A percentile compares a stretch with the other conserved stretches of the same genome.
Conservation (phyloP, 2,888 invertebrate genomes). For the Dynastes maya region DNA sequence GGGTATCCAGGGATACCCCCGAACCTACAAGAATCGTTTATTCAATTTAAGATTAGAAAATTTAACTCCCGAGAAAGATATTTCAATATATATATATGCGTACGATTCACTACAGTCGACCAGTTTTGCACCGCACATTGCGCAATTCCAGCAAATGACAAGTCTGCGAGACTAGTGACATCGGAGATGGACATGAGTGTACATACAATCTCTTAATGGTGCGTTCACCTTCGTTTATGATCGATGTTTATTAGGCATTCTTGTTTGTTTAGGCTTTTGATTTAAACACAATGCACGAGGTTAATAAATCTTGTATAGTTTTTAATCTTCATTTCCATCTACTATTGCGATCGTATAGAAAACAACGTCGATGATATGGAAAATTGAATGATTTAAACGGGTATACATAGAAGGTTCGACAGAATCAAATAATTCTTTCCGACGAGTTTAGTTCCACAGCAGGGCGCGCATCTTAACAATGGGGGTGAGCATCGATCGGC, state of each 20-base stretch:
- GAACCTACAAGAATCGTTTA: too few relatives aligned
- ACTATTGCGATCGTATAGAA: not conserved
- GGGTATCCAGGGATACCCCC: too few relatives aligned
- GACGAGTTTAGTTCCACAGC: conserved; percentile 33
- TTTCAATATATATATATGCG: too few relatives aligned
- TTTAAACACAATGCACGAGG: conserved; percentile 2
- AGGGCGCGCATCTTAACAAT: conserved; percentile 24
- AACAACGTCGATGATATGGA: not conserved
- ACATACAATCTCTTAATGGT: not conserved
- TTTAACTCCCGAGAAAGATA: too few relatives aligned
- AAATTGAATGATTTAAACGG: conserved; percentile 4
- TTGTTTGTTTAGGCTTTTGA: conserved; percentile 20
- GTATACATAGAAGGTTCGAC: not conserved
- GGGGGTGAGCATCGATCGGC: conserved; percentile 25
- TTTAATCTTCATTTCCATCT: not conserved
- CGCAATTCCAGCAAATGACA: too few relatives aligned
- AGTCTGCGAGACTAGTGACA: too few relatives aligned
- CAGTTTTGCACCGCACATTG: too few relatives aligned
- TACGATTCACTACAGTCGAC: too few relatives aligned
- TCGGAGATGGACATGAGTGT: too few relatives aligned
- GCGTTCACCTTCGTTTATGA: conserved; percentile 16
- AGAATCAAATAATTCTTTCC: conserved; percentile 8
- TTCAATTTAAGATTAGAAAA: too few relatives aligned
- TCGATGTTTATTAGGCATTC: conserved; percentile 1
- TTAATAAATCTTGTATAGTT: not conserved